Evolutionary conservation across 2,113 vertebrate genomes (phyloP), one percentile per base, ranked within the genome.

Genomic region (Turdus rufiventris): DNA sequence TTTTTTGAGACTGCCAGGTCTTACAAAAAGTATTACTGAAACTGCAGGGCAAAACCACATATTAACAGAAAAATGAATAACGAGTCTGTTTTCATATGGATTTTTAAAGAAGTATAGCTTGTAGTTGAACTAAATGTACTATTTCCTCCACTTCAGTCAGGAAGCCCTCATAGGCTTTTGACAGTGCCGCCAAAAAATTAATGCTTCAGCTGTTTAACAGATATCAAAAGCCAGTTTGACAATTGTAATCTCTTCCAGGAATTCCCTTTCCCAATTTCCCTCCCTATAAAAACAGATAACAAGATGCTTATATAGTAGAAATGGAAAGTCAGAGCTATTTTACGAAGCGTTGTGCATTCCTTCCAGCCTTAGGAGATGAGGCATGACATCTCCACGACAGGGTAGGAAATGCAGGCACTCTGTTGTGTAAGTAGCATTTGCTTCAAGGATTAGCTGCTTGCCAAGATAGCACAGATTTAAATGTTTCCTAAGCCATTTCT

Each of bases 41-140:
- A 93, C 85, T 76, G 63, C 60, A 83, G 92, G 87, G 80, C 66
- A 94, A 92, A 96, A 51, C 9, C 68, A 86, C 28, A 20, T 95
- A 86, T 91, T 96, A 97, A 86, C 67, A 96, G 76, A 90, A 93
- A 96, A 95, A 93, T 96, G 91, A 96, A 91, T 96, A 94, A 96
- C 94, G 73, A 93, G 50, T 90, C 89, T 96, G 91, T 94, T 94
- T 96, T 96, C 83, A 6, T 89, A 92, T 79, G 88, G 74, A 89
- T 91, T 89, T 91, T 87, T 10, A 0, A 68, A 74, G 40, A 94
- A 76, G 68, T 88, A 89, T 86, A 78, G 68, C 45, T 89, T 96
- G 91, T 85, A 95, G 88, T 92, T 95, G 92, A 83, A 93, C 92
- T 94, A 84, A 87, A 67, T 97, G 91, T 96, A 90, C 96, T 81